Base-by-base conservation (phyloP, 2,113 vertebrate genomes). In the Illadopsis cleaveri region DNA sequence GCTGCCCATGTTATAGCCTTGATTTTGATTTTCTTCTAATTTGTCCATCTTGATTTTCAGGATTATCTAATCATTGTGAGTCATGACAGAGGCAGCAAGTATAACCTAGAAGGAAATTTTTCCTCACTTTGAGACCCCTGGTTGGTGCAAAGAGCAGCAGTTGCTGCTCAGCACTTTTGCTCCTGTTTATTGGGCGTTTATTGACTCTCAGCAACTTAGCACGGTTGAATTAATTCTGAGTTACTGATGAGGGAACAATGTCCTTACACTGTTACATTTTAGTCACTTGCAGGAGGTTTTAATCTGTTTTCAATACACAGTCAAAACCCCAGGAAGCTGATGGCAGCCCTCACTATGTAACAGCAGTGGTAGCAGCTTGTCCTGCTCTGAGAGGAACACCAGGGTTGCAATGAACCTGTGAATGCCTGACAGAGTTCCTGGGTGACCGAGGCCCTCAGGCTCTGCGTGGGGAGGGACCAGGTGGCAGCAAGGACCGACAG, bases 381-480 rank as follows among this genome's bases (percentile, higher is more conserved):
- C 5, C 1, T 9, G 6, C 1, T 2, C 53, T 50, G 35, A 25
- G 24, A 45, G 58, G 27, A 73, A 14, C 6, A 30, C 6, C 9
- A 66, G 30, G 54, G 8, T 16, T 28, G 11, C 1, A 15, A 7
- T 18, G 23, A 48, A 25, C 19, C 8, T 5, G 3, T 33, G 15
- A 45, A 15, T 27, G 16, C 5, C 56, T 76, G 19, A 33, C 1
- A 7, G 18, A 1, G 2, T 5, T 64, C 13, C 5, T 35, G 54
- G 12, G 25, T 58, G 44, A 10, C 61, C 0, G 1, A 18, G 1
- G 2, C 5, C 12, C 25, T 64, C 5, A 1, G 15, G 4, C 30
- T 57, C 6, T 2, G 5, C 40, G 37, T 64, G n/a, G 15, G 25
- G 18, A 58, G 15, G 16, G 23, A 16, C 8, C 15, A 53, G 25